Evolutionary conservation across 2,797 vertebrate species (phyloP), one percentile per base, ranked within the genome.

Genomic region (Gambelia wislizenii): DNA sequence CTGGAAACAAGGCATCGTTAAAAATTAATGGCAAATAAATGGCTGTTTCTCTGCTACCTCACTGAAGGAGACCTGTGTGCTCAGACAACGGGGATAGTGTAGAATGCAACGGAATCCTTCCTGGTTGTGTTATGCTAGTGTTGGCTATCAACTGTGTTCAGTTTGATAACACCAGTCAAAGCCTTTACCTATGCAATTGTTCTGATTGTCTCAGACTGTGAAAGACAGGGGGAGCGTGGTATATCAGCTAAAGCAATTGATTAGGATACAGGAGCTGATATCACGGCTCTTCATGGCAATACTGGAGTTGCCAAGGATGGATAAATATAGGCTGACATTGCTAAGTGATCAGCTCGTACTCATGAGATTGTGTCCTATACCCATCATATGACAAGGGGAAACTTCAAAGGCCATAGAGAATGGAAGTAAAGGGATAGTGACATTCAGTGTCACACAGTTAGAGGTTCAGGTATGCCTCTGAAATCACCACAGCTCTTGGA

Each of bases 21-120:
- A 96, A 91, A 93, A 95, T 94, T 94, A 92, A 94, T 92, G 81
- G 87, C 88, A 91, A 92, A 93, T 89, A 92, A 94, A 94, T 80
- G 91, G 36, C 80, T 80, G 84, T 78, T 76, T 77, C 47, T 89
- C 70, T 72, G 94, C 87, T 0, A 0, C 83, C 86, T 69, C 0
- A 0, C 30, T 92, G 74, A 82, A 13, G 76, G 81, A 85, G 59
- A 0, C 36, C 56, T 20, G 30, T 86, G 69, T 33, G 42, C 56
- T 12, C 81, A 81, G 81, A 64, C 20, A 2, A 79, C 83, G 80
- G 59, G 61, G 2, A 72, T 0, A 10, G 6, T 56, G 42, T 25
- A 77, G 83, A 67, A 52, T 27, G 27, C 61, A 44, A 9, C 56
- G 70, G 88, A 69, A 86, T 85, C 85, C 30, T 61, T 77, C 78